Percentiles rank a stretch among this genome's conserved stretches.
Conservation (phyloP, 2,113 vertebrate genomes). For the Callocephalon fimbriatum region DNA sequence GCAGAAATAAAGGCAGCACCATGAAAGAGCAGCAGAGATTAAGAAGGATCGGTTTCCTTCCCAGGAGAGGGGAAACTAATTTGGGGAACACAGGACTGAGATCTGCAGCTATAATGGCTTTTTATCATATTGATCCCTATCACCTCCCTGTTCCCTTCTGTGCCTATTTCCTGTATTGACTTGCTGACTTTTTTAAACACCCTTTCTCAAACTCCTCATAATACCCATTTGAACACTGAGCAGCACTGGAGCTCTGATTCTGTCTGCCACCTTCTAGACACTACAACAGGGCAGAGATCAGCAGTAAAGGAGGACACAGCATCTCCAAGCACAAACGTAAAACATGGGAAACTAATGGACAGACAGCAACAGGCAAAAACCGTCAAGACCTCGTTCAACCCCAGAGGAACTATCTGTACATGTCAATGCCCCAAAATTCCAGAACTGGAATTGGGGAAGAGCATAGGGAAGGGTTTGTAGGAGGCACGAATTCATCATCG, state of each 20-base stretch:
- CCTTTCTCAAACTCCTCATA: neutral
- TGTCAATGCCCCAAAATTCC: neutral
- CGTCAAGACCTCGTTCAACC: neutral
- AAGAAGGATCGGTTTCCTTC: neutral
- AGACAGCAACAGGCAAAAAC: neutral
- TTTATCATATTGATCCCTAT: neutral
- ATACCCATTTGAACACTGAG: neutral
- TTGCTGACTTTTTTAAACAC: neutral
- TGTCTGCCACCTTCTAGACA: neutral
- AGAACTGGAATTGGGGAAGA: neutral
- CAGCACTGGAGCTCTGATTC: neutral
- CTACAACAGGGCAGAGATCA: neutral
- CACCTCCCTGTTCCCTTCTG: neutral
- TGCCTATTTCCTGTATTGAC: neutral
- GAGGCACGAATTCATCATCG: neutral
- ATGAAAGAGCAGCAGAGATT: neutral
- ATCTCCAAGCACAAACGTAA: neutral
- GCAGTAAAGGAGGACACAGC: neutral
- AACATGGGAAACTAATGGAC: rapidly evolving
- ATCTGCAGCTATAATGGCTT: neutral
- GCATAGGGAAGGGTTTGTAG: neutral
- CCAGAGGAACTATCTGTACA: neutral
- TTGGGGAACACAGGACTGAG: neutral
- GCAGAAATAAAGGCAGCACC: neutral
- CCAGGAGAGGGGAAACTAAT: neutral